These are phyloP conservation scores for Alosa sapidissima DNA, from an alignment of 2,797 vertebrate species.

Conservation along the genomic window DNA sequence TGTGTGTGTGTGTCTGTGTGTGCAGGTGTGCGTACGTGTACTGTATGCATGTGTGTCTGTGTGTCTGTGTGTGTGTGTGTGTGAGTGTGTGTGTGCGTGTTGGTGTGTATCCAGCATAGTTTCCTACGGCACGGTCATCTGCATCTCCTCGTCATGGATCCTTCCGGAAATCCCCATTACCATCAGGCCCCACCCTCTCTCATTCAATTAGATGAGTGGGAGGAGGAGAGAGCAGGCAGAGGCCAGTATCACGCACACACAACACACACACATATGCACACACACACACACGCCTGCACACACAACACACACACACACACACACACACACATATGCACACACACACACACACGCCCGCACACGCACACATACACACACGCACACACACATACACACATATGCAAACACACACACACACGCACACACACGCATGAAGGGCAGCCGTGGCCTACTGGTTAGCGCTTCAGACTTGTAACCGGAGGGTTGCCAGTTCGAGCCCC, in stretches of 20 bases:
- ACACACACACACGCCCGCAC: neutral
- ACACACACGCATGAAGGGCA: neutral
- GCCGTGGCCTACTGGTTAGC: too few relatives aligned
- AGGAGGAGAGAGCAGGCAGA: neutral
- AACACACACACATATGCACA: neutral
- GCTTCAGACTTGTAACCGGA: too few relatives aligned
- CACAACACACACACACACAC: neutral
- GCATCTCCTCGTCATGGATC: neutral
- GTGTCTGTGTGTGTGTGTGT: too few relatives aligned
- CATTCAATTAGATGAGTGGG: neutral
- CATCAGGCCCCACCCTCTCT: neutral
- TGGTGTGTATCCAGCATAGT: too few relatives aligned
- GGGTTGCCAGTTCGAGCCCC: too few relatives aligned
- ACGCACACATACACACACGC: neutral
- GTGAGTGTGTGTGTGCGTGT: neutral
- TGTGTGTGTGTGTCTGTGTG: too few relatives aligned
- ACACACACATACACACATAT: conserved; percentile 15
- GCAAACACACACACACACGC: conserved; percentile 29
- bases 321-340: neutral
- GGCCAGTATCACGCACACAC: too few relatives aligned
- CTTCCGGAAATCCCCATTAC: neutral
- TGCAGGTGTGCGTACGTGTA: too few relatives aligned
- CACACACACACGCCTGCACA: neutral
- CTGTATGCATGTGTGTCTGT: too few relatives aligned
- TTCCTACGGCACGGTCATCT: neutral